Conservation (phyloP, 2,888 invertebrate species). For the Heliconius aoede region DNA sequence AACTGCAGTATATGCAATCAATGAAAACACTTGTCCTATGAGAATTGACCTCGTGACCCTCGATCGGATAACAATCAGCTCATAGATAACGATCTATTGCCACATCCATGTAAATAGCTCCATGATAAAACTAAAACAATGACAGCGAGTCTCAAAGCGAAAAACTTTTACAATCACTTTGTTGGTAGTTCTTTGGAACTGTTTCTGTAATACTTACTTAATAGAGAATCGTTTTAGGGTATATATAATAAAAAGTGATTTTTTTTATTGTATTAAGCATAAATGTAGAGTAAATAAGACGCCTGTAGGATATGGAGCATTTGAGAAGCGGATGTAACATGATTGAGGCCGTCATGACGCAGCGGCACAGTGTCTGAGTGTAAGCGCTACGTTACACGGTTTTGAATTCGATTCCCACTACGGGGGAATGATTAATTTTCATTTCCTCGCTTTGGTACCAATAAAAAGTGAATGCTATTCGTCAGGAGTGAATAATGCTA, state of each 20-base stretch:
- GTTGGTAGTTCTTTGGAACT: slow-evolving; percentile 49
- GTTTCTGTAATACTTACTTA: slow-evolving; percentile 42
- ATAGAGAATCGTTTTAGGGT: slow-evolving; percentile 41
- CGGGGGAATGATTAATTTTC: background rate
- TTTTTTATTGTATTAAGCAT: background rate
- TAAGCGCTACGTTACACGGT: background rate
- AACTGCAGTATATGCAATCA: background rate
- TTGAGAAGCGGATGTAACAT: background rate
- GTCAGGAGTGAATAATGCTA: no score
- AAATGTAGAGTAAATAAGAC: no score
- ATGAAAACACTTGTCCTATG: background rate
- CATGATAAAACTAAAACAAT: slow-evolving; percentile 65
- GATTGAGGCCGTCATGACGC: background rate
- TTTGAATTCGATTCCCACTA: background rate
- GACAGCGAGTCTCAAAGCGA: slow-evolving; percentile 64
- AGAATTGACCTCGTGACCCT: background rate
- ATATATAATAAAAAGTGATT: slow-evolving; percentile 3
- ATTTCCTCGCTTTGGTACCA: background rate
- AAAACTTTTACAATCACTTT: slow-evolving; percentile 73
- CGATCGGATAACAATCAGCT: background rate
- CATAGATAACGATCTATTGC: slow-evolving; percentile 12
- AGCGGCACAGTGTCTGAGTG: background rate
- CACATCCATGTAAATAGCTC: slow-evolving; percentile 42
- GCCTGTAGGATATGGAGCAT: background rate
- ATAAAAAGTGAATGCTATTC: no score